These are phyloP conservation scores for Botia kubotai DNA, from an alignment of 2,797 vertebrate species.

Conservation along the genomic window DNA sequence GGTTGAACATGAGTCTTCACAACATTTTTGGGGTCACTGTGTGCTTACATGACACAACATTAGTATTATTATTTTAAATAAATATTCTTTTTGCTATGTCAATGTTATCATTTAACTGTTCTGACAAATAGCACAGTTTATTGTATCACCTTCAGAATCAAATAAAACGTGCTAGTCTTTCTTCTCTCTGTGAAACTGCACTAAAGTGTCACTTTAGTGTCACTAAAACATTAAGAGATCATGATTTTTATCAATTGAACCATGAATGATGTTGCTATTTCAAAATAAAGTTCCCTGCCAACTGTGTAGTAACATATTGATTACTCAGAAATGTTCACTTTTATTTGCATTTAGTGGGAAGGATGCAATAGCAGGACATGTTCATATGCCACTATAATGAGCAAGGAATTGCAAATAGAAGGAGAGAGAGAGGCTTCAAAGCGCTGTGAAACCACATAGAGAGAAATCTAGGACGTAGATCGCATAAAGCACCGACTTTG, in stretches of 20 bases:
- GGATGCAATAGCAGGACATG: slow-evolving; percentile 37
- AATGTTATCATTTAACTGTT: not conserved
- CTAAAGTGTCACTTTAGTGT: too few species aligned
- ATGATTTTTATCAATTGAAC: not conserved
- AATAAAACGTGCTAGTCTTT: not conserved
- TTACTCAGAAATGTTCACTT: not conserved
- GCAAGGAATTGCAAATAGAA: slow-evolving; percentile 15
- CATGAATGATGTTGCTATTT: not conserved
- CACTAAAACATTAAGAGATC: not conserved
- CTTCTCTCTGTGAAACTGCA: not conserved
- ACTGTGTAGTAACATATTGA: not conserved
- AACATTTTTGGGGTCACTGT: too few species aligned
- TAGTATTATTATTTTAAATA: too few species aligned
- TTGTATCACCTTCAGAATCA: not conserved
- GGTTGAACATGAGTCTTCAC: too few species aligned
- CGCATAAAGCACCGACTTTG: slow-evolving; percentile 25
- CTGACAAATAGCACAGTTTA: not conserved
- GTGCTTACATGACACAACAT: too few species aligned
- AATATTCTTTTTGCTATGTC: too few species aligned
- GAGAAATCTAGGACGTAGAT: slow-evolving; percentile 43
- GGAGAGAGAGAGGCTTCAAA: slow-evolving; percentile 30
- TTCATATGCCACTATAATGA: slow-evolving; percentile 9
- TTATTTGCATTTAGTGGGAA: not conserved
- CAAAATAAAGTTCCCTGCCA: not conserved
- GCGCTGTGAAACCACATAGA: slow-evolving; percentile 22